Conservation (phyloP, 2,797 vertebrate genomes). For the Mus caroli region DNA sequence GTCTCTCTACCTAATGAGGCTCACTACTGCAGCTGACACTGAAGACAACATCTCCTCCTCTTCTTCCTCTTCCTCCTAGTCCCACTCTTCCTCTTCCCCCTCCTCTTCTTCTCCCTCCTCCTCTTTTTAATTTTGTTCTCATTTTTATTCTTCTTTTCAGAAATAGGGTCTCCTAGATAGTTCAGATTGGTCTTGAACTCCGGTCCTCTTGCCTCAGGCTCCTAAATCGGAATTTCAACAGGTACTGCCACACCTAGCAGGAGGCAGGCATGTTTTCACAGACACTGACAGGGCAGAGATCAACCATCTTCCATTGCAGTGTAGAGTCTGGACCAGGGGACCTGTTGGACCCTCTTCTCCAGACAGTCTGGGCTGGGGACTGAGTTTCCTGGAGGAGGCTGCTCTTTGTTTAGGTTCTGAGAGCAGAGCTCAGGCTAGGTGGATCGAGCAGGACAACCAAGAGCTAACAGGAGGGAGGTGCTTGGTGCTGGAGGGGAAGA, state of each 20-base stretch:
- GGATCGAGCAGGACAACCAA: background rate
- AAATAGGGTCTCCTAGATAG: background rate
- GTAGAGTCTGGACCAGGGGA: background rate
- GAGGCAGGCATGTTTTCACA: background rate
- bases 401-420: background rate
- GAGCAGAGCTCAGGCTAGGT: background rate
- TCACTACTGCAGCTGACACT: background rate
- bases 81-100: background rate
- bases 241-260: background rate
- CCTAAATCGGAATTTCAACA: too few relatives aligned
- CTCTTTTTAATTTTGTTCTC: background rate
- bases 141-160: background rate
- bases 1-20: background rate
- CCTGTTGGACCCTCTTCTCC: background rate
- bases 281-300: background rate
- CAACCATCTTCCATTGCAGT: background rate
- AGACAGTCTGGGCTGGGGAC: background rate
- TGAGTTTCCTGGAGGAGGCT: background rate
- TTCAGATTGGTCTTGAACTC: background rate
- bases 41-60: background rate
- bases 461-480: too few relatives aligned
- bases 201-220: background rate
- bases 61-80: too few relatives aligned
- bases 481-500: accelerated
- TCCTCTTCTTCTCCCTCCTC: accelerated